Base-by-base conservation (phyloP, 2,888 invertebrate genomes). In the Hofmannophila pseudospretella region DNA sequence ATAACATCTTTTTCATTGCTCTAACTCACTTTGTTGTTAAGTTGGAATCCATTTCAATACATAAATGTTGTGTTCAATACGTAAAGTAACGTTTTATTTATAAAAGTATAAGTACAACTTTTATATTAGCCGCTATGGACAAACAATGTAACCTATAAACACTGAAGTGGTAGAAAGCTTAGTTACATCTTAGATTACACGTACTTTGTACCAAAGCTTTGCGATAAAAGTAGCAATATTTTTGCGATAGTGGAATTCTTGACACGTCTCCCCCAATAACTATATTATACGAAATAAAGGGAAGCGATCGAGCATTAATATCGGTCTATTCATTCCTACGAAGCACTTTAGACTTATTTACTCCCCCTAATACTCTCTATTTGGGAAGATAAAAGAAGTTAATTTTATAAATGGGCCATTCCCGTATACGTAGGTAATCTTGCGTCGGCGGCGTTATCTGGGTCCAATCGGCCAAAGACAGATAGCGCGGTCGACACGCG, bases 401-500 rank as follows among this genome's bases (percentile, higher is more conserved):
- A 82, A 82, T 81, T 82, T 74, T 77, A 82, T 84, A 80, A 82
- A 84, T 84, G 74, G 77, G 60, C 77, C 63, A 80, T 82, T 81
- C 73, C 67, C 71, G 65, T 73, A 73, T 76, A 70, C 65, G 76
- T 77, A 72, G 67, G 77, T 80, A 81, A 82, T 81, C 78, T 81
- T 79, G 72, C 75, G 76, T 80, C 64, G 66, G 67, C 54, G 39
- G 58, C 64, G 77, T 74, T 84, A 84, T 84, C 85, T 70, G 73
- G 63, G 72, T 62, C 70, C 78, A 79, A 84, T 84, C 80, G 75
- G 69, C 69, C 69, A 71, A 75, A 85, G 85, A 86, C 80, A 82
- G 84, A 86, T 85, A 85, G 84, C 68, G 73, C 55, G 80, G 79
- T 78, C 71, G 76, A 75, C 86, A 85, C 84, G 82, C 86, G 72